phyloP scores from a whole-genome alignment of 2,113 vertebrate species.

The Mustela nigripes region DNA sequence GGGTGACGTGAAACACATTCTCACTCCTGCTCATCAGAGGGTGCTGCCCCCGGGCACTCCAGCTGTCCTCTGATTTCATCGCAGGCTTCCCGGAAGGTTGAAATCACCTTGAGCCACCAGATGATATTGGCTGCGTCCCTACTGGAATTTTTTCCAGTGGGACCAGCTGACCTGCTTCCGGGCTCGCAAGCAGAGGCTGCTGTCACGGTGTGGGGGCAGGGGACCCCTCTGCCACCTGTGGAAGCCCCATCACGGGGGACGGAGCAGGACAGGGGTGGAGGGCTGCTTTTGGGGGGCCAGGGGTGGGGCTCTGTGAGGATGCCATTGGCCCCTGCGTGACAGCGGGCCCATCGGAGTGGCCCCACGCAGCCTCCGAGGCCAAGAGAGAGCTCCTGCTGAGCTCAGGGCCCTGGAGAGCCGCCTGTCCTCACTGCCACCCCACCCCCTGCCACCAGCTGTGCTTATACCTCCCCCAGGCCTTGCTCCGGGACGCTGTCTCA shows the following conservation, averaged over 20 bases:
- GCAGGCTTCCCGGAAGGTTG: constrained; percentile 48
- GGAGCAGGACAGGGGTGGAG: background rate
- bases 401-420: background rate
- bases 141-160: constrained; percentile 47
- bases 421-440: background rate
- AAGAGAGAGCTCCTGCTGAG: background rate
- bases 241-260: background rate
- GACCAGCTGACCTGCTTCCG: background rate
- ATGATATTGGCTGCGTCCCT: constrained; percentile 20
- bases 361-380: background rate
- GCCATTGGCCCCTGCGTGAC: background rate
- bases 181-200: background rate
- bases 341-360: background rate
- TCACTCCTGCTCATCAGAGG: background rate
- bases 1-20: background rate
- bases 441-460: background rate
- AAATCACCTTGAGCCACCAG: constrained; percentile 62
- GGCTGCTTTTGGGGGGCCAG: background rate
- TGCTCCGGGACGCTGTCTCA: background rate
- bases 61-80: constrained; percentile 31
- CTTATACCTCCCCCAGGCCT: background rate
- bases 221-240: background rate
- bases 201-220: background rate
- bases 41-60: background rate
- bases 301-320: background rate